Percentiles rank a stretch among this genome's conserved stretches.
Conservation (phyloP, 1,140 invertebrate species). For the Zaprionus vittiger region DNA sequence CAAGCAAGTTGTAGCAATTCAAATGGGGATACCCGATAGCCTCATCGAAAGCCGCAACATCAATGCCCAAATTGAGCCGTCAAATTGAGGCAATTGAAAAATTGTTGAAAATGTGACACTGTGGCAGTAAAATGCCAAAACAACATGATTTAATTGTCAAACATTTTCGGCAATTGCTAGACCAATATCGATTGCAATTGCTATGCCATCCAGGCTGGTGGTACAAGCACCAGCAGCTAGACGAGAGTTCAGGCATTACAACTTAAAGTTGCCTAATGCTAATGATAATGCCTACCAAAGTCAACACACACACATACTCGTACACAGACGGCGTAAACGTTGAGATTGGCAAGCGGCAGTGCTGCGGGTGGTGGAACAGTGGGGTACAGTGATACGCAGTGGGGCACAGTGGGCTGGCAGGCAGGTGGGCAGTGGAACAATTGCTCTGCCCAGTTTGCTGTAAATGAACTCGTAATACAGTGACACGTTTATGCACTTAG, state of each 20-base stretch:
- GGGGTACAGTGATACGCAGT: neutral
- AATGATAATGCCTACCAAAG: slow-evolving; percentile 78
- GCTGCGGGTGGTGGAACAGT: slow-evolving; percentile 12
- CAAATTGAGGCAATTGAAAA: neutral
- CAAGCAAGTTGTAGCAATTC: neutral
- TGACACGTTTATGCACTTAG: slow-evolving; percentile 80
- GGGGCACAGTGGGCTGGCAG: neutral
- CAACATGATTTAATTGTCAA: slow-evolving; percentile 64
- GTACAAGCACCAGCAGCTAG: neutral
- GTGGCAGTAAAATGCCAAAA: slow-evolving; percentile 29
- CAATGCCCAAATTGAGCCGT: slow-evolving; percentile 10
- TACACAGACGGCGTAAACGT: slow-evolving; percentile 30
- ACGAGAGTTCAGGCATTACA: slow-evolving; percentile 49
- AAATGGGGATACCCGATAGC: neutral
- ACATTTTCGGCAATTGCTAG: slow-evolving; percentile 59
- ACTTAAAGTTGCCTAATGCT: slow-evolving; percentile 72
- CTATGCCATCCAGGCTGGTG: slow-evolving; percentile 8
- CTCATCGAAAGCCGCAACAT: neutral
- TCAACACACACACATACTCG: slow-evolving; percentile 66
- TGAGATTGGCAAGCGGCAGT: slow-evolving; percentile 25
- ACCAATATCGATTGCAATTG: slow-evolving; percentile 65
- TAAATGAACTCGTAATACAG: slow-evolving; percentile 79
- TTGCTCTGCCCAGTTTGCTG: slow-evolving; percentile 41
- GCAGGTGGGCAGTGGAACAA: neutral
- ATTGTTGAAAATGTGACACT: neutral